These are phyloP conservation scores for Latrodectus hesperus DNA, from an alignment of 2,888 invertebrate genomes.

Conservation along the genomic window DNA sequence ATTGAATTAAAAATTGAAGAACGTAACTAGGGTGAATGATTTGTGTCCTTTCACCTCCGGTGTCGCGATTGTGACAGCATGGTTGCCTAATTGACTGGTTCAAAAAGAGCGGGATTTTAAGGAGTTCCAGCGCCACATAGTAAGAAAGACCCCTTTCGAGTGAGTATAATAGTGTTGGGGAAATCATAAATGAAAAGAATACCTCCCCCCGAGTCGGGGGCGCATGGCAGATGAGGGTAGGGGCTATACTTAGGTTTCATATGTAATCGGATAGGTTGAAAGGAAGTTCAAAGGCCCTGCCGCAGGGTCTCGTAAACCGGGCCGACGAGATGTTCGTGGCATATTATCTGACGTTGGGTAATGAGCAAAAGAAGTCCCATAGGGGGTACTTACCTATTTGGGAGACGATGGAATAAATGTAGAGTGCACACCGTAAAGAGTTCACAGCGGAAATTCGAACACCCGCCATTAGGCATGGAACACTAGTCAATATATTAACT, in stretches of 20 bases:
- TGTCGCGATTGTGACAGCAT: not conserved
- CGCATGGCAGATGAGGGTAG: not conserved
- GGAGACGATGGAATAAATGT: conserved; percentile 22
- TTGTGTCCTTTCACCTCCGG: not conserved
- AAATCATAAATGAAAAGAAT: not conserved
- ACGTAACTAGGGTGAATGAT: not conserved
- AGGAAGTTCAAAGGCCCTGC: conserved; percentile 36
- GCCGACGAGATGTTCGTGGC: conserved; percentile 5
- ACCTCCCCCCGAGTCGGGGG: not conserved
- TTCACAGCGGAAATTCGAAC: conserved; percentile 21
- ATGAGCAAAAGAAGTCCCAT: not conserved
- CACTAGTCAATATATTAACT: conserved; percentile 21
- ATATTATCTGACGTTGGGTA: not conserved
- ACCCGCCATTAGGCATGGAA: conserved; percentile 38
- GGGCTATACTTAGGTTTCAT: not conserved
- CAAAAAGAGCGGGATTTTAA: conserved; percentile 5
- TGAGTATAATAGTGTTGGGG: not conserved
- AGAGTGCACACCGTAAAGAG: conserved; percentile 40
- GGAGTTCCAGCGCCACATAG: not conserved
- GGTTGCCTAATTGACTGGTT: not conserved
- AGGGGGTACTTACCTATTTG: conserved; percentile 48
- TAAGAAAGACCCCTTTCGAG: not conserved
- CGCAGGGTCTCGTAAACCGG: conserved; percentile 31
- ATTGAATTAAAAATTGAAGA: not conserved
- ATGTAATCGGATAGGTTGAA: not conserved